Percentiles rank a stretch among this genome's conserved stretches.
These are phyloP conservation scores for Lycia hirtaria DNA, from an alignment of 2,888 invertebrate species.

Conservation along the genomic window DNA sequence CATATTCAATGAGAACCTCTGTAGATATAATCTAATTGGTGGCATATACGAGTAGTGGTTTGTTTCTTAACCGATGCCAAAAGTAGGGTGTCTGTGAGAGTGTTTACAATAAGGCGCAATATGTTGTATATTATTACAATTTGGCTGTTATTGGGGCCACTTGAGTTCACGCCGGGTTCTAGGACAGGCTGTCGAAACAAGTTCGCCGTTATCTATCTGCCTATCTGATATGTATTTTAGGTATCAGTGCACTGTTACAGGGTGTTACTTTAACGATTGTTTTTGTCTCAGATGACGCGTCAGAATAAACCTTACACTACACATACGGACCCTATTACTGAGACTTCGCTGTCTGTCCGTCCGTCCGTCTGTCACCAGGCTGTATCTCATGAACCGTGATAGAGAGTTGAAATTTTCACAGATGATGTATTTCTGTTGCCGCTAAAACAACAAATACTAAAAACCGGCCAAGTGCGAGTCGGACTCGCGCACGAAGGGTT, in stretches of 20 bases:
- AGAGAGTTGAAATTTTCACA: too few relatives aligned
- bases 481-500: too few relatives aligned
- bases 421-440: too few relatives aligned
- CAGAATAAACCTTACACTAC: not conserved
- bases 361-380: too few relatives aligned
- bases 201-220: constrained; percentile 57
- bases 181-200: constrained; percentile 78
- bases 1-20: too few relatives aligned
- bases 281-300: not conserved
- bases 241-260: constrained; percentile 57
- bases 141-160: constrained; percentile 73
- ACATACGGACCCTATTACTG: too few relatives aligned
- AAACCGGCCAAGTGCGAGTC: too few relatives aligned
- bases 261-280: not conserved
- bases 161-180: constrained; percentile 77
- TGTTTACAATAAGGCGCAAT: constrained; percentile 30
- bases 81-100: constrained; percentile 23
- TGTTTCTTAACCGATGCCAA: constrained; percentile 22
- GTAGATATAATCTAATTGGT: too few relatives aligned
- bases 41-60: constrained; percentile 10
- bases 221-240: constrained; percentile 58
- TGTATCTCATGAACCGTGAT: too few relatives aligned
- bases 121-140: constrained; percentile 52
- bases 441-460: too few relatives aligned
- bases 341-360: too few relatives aligned